Percentiles rank a stretch among this genome's conserved stretches.
Evolutionary conservation across 2,888 invertebrate genomes (phyloP).

Genomic region (Pardosa pseudoannulata): DNA sequence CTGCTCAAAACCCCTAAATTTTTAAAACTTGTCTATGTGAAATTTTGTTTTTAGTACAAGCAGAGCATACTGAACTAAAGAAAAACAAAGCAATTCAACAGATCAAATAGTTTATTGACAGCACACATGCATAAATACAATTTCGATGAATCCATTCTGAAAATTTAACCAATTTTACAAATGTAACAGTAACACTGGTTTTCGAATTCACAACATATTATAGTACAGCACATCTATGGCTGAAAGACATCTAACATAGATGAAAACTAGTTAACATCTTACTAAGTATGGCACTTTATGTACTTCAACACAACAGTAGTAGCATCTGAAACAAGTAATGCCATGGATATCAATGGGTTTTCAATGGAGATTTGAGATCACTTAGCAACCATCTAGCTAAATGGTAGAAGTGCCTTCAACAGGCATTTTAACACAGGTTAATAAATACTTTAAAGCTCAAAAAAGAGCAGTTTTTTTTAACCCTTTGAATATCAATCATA

Average conservation of each 20-base stretch:
- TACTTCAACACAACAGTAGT: constrained; percentile 46
- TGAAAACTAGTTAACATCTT: constrained; percentile 62
- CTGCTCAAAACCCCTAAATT: too few species aligned
- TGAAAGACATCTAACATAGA: constrained; percentile 71
- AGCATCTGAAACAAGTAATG: neutral
- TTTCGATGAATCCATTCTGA: constrained; percentile 58
- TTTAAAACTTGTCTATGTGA: too few species aligned
- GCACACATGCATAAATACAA: constrained; percentile 66
- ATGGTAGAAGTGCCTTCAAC: too few species aligned
- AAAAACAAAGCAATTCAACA: constrained; percentile 33
- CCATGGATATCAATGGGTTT: neutral
- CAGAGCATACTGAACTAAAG: too few species aligned
- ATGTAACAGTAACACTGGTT: constrained; percentile 57
- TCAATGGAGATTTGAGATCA: neutral
- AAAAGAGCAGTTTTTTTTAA: too few species aligned
- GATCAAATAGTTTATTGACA: constrained; percentile 71
- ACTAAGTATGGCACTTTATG: constrained; percentile 63
- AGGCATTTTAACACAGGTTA: too few species aligned
- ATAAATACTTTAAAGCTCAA: too few species aligned
- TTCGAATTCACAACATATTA: constrained; percentile 65
- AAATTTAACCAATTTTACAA: constrained; percentile 62
- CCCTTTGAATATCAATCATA: too few species aligned
- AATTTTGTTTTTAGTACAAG: too few species aligned
- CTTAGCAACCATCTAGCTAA: too few species aligned
- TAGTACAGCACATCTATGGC: constrained; percentile 64